Conservation (phyloP, 2,888 invertebrate species). For the Strigamia crassipes region DNA sequence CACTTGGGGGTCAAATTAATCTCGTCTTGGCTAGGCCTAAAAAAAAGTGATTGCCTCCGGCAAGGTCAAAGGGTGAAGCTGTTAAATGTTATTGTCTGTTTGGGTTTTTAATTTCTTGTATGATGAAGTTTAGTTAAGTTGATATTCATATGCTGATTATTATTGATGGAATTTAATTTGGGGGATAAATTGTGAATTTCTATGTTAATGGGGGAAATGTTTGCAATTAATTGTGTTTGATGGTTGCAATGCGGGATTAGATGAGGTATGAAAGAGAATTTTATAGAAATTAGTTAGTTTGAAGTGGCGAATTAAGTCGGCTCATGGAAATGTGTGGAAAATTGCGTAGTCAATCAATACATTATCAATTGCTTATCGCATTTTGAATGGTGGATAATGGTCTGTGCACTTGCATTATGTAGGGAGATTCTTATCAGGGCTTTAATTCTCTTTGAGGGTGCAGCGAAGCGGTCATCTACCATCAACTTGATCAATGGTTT, state of each 20-base stretch:
- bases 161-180: too few species aligned
- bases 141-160: too few species aligned
- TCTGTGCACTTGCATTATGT: not conserved
- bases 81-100: not conserved
- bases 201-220: not conserved
- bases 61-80: not conserved
- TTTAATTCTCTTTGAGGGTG: not conserved
- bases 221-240: not conserved
- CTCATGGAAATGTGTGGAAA: not conserved
- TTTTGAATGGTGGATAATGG: not conserved
- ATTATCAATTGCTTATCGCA: conserved; percentile 3
- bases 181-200: not conserved
- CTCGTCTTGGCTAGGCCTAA: not conserved
- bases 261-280: not conserved
- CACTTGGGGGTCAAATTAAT: not conserved
- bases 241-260: not conserved
- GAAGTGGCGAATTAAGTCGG: not conserved
- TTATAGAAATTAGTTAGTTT: not conserved
- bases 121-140: too few species aligned
- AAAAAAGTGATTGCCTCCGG: not conserved
- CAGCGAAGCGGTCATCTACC: not conserved
- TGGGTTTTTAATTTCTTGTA: not conserved
- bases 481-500: conserved; percentile 21
- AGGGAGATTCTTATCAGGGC: not conserved
- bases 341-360: not conserved